Conservation (phyloP, 2,888 invertebrate species). For the Gasteruption jaculator region DNA sequence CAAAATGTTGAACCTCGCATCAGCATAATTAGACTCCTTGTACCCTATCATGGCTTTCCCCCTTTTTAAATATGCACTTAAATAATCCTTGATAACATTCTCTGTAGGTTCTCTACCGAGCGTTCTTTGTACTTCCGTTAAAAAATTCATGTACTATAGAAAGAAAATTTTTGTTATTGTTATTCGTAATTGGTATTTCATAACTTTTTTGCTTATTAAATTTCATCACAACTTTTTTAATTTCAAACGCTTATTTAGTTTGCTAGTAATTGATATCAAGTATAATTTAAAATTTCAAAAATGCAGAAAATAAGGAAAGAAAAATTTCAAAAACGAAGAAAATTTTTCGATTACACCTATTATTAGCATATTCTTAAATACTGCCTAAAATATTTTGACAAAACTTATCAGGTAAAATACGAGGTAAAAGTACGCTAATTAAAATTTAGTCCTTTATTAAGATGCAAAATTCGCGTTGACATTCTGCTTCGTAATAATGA, state of each 20-base stretch:
- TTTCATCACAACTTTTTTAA: too few species aligned
- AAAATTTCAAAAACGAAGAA: not conserved
- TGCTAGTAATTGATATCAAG: not conserved
- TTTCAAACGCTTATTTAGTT: too few species aligned
- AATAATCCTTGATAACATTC: slow-evolving; percentile 29
- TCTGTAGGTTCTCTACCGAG: slow-evolving; percentile 33
- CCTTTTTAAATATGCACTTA: slow-evolving; percentile 27
- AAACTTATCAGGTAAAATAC: too few species aligned
- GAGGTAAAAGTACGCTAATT: too few species aligned
- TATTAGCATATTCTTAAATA: too few species aligned
- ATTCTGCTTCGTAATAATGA: too few species aligned
- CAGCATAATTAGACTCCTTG: slow-evolving; percentile 27
- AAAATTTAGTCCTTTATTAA: too few species aligned
- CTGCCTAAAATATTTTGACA: too few species aligned
- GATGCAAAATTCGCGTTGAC: too few species aligned
- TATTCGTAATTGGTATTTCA: too few species aligned
- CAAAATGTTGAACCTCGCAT: slow-evolving; percentile 34
- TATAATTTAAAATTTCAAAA: slow-evolving; percentile 4
- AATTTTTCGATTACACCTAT: not conserved
- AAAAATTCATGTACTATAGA: slow-evolving; percentile 37
- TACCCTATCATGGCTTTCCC: slow-evolving; percentile 32
- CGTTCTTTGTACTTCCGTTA: slow-evolving; percentile 27
- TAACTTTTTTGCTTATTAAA: too few species aligned
- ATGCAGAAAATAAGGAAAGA: not conserved
- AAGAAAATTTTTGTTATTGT: too few species aligned